Evolutionary conservation across 2,888 invertebrate genomes (phyloP).

Genomic region (Zygogramma bicolorata): DNA sequence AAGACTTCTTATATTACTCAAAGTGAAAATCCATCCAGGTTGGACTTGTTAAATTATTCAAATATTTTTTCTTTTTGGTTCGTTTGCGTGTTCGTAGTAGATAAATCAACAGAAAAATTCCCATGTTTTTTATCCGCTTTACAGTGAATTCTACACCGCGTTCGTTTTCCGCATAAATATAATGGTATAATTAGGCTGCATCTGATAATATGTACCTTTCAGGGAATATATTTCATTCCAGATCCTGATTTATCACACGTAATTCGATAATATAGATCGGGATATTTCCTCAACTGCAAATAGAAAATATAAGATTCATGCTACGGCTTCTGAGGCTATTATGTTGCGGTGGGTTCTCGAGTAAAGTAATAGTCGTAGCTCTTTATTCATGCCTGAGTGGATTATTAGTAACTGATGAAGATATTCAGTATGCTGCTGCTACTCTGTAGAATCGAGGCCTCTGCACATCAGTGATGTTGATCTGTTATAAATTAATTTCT

Average conservation of each 20-base stretch:
- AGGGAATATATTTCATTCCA: background rate
- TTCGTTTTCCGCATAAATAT: background rate
- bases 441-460: too few species aligned
- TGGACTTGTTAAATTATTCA: background rate
- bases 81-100: background rate
- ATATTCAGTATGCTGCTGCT: too few species aligned
- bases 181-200: background rate
- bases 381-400: too few species aligned
- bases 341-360: too few species aligned
- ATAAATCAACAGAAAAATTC: background rate
- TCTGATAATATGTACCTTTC: background rate
- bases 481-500: too few species aligned
- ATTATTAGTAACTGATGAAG: too few species aligned
- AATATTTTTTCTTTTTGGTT: background rate
- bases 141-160: background rate
- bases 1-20: background rate
- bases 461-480: too few species aligned
- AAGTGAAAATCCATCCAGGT: too few species aligned
- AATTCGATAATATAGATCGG: background rate
- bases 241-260: background rate
- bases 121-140: background rate
- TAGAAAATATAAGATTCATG: background rate
- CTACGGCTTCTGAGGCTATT: too few species aligned
- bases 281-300: background rate
- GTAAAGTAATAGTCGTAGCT: too few species aligned